Evolutionary conservation across 2,888 invertebrate genomes (phyloP).

Genomic region (Aspidiotus destructor): DNA sequence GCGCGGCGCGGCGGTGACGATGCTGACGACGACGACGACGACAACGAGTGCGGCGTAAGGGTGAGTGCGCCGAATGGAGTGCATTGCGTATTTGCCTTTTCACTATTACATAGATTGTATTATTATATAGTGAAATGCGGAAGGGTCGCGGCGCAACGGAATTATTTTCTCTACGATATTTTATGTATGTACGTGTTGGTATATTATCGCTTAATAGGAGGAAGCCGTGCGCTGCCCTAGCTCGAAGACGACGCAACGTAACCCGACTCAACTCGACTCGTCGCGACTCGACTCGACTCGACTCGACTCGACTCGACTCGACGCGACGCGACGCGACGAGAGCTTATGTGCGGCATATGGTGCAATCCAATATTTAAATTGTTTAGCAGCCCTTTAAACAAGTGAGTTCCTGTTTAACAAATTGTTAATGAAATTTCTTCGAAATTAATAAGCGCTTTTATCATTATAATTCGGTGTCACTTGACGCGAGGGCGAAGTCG

Average conservation of each 20-base stretch:
- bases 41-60: background rate
- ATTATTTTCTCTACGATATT: background rate
- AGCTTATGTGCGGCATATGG: slow-evolving; percentile 25
- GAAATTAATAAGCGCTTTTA: slow-evolving; percentile 33
- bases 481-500: slow-evolving; percentile 23
- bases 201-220: background rate
- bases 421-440: slow-evolving; percentile 33
- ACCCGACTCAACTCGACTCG: too few species aligned
- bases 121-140: too few species aligned
- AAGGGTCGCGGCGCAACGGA: too few species aligned
- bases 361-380: slow-evolving; percentile 31
- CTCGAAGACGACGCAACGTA: background rate
- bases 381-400: slow-evolving; percentile 33
- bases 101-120: too few species aligned
- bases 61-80: too few species aligned
- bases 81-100: too few species aligned
- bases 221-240: background rate
- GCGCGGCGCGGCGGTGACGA: background rate
- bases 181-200: background rate
- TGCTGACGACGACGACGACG: background rate
- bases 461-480: slow-evolving; percentile 32
- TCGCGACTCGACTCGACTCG: too few species aligned
- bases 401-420: slow-evolving; percentile 32
- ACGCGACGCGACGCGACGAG: too few species aligned
- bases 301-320: too few species aligned